Evolutionary conservation across 1,140 invertebrate genomes (phyloP), one percentile per base, ranked within the genome.

Genomic region (Coelopa frigida): DNA sequence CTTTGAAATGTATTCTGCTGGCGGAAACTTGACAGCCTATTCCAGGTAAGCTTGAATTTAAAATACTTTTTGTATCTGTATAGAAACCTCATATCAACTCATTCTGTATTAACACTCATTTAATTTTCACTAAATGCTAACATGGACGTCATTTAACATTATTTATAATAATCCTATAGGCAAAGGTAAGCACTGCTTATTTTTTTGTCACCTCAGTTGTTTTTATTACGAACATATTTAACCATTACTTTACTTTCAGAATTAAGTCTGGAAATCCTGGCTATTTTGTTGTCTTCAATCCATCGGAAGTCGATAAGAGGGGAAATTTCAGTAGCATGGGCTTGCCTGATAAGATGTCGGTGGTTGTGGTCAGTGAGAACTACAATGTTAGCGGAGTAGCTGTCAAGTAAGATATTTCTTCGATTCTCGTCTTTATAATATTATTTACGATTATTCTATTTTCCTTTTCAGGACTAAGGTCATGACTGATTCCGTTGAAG

Each of bases 201-300:
- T n/a, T n/a, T n/a, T n/a, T n/a, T n/a, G n/a, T n/a, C n/a, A n/a
- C n/a, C n/a, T n/a, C n/a, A n/a, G n/a, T n/a, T n/a, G n/a, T n/a
- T n/a, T n/a, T n/a, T n/a, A n/a, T n/a, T n/a, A n/a, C n/a, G n/a
- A n/a, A n/a, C n/a, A n/a, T n/a, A n/a, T n/a, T n/a, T n/a, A n/a
- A n/a, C n/a, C n/a, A n/a, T n/a, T n/a, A n/a, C n/a, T n/a, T n/a
- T n/a, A n/a, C n/a, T n/a, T 58, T 51, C 45, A 83, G 84, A 69
- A 65, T 82, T 38, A 80, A 80, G 53, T 77, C 76, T 54, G 83
- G 83, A 24, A 80, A 78, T 62, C 83, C 83, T 5, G 83, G 83
- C 8, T 80, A 75, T 57, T 63, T 85, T 40, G 78, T 85, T 2
- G 74, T 76, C 1, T 75, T 78, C 29, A 83, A 84, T 68, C 76